phyloP scores from a whole-genome alignment of 1,140 invertebrate species.

The Drosophila subobscura region DNA sequence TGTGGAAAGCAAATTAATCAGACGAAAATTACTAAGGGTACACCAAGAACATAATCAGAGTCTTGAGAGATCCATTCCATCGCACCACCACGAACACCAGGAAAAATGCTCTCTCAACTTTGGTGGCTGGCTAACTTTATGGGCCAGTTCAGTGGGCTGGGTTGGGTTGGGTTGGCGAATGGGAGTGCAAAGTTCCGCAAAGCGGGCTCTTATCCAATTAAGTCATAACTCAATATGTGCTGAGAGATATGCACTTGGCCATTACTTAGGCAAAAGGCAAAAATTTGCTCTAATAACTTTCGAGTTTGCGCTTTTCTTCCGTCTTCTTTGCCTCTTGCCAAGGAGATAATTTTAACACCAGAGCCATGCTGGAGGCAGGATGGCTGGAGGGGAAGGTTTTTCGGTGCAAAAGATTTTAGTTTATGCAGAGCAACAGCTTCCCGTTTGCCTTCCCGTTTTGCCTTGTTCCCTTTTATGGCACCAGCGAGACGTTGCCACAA shows the following conservation, averaged over 20 bases:
- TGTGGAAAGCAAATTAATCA: neutral
- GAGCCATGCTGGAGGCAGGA: constrained; percentile 5
- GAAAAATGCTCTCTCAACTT: constrained; percentile 37
- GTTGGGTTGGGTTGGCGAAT: neutral
- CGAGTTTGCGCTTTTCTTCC: constrained; percentile 67
- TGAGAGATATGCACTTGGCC: constrained; percentile 76
- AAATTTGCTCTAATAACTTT: constrained; percentile 77
- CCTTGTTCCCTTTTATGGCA: constrained; percentile 63
- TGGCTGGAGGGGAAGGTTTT: constrained; percentile 27
- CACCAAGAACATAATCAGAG: constrained; percentile 11
- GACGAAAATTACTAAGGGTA: neutral
- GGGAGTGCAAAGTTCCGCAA: constrained; percentile 27
- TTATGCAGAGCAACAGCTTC: constrained; percentile 66
- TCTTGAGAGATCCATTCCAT: constrained; percentile 16
- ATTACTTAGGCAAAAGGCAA: constrained; percentile 77
- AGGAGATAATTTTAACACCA: constrained; percentile 75
- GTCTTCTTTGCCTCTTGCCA: constrained; percentile 52
- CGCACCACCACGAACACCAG: constrained; percentile 2
- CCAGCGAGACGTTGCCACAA: constrained; percentile 72
- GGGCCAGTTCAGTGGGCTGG: neutral
- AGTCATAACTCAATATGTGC: constrained; percentile 81
- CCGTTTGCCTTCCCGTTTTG: constrained; percentile 9
- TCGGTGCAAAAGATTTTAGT: constrained; percentile 54
- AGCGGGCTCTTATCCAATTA: constrained; percentile 78
- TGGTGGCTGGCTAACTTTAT: constrained; percentile 18